Conservation (phyloP, 35 echinoderm and acorn worm species). For the Heliocidaris tuberculata region DNA sequence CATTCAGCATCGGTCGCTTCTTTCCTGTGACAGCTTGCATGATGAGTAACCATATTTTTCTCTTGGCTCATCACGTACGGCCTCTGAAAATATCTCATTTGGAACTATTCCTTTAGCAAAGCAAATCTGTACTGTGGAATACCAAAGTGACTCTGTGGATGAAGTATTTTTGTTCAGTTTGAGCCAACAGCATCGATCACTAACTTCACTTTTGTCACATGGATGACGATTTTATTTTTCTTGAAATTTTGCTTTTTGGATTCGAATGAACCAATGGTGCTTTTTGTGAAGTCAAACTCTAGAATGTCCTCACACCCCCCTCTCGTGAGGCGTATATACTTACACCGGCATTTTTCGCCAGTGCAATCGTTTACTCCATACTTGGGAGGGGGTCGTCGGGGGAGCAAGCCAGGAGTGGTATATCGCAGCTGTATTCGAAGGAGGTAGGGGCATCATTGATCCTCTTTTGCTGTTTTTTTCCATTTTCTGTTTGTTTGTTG, state of each 20-base stretch:
- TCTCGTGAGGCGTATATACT: background rate
- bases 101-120: background rate
- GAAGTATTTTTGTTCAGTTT: background rate
- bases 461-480: background rate
- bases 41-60: slow-evolving; percentile 10
- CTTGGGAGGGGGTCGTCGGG: background rate
- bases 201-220: background rate
- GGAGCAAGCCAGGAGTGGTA: background rate
- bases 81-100: background rate
- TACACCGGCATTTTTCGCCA: background rate
- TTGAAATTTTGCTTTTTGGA: background rate
- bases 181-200: background rate
- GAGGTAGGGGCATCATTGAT: background rate
- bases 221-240: background rate
- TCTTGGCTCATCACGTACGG: background rate
- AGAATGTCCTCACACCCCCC: background rate
- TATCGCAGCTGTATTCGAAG: slow-evolving; percentile 1
- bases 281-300: background rate
- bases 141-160: background rate
- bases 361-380: background rate
- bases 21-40: background rate
- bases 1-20: background rate
- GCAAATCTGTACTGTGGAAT: background rate
- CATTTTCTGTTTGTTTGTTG: background rate
- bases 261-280: background rate